Evolutionary conservation across 1,140 invertebrate species (phyloP), one percentile per base, ranked within the genome.

Genomic region (Scaptomyza graminum): DNA sequence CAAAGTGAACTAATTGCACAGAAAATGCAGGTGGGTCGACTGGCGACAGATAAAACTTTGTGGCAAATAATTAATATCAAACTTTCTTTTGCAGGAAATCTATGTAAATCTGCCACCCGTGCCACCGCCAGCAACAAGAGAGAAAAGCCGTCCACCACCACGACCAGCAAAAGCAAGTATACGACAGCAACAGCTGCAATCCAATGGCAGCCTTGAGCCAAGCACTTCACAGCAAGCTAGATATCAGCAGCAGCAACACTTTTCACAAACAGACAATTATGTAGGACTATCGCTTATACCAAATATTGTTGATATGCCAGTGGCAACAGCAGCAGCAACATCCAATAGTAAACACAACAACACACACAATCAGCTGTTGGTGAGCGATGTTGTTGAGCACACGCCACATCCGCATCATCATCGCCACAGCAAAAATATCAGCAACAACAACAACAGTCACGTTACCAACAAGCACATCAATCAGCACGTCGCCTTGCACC

Each of bases 1-100:
- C 92, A 93, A 75, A 92, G 92, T 77, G 92, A 93, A 77, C 72
- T 91, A 13, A 79, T 93, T 47, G 93, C 92, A 18, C 89, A 91
- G 71, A 90, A 92, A 70, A 76, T 93, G 65, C 84, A 93, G 76
- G 92, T 92, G 71, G 70, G 76, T 47, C 8, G 9, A 12, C 3
- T 7, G n/a, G 11, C 41, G n/a, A 55, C 12, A n/a, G 13, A 43
- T 6, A n/a, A 7, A 51, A 15, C 8, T 13, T 6, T 13, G 7
- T 12, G 7, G 8, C 13, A 44, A 52, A 22, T 51, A 37, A 65
- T 64, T 39, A 41, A 34, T 34, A 9, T 9, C 31, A 9, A 34
- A 34, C 12, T 50, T 7, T 11, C n/a, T 68, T 64, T 44, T 67
- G 47, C 65, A 91, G 90, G 90, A 90, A 65, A 90, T 91, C 70